phyloP scores from a whole-genome alignment of 1,140 invertebrate genomes.

The Gonioctena quinquepunctata region DNA sequence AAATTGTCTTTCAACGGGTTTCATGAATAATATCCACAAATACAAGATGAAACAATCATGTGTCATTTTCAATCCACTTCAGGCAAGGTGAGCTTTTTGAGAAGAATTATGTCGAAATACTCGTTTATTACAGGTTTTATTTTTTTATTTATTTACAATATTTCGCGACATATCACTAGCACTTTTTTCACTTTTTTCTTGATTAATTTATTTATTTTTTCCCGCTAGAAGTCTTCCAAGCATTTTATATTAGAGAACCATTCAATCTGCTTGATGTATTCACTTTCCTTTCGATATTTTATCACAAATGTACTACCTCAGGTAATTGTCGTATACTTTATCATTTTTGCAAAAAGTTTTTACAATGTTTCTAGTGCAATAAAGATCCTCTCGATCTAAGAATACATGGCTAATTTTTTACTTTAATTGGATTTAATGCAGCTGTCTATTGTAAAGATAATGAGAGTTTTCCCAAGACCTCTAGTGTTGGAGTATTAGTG shows the following conservation, averaged over 20 bases:
- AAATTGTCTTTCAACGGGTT: no score
- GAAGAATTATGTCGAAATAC: slow-evolving; percentile 13
- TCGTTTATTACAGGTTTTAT: slow-evolving; percentile 14
- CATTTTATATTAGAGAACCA: slow-evolving; percentile 31
- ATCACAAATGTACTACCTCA: slow-evolving; percentile 36
- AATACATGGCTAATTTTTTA: slow-evolving; percentile 5
- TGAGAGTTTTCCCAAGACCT: no score
- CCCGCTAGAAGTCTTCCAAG: slow-evolving; percentile 39
- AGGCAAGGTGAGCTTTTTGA: slow-evolving; percentile 2
- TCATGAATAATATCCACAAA: no score
- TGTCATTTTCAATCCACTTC: background rate
- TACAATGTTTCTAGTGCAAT: slow-evolving; percentile 37
- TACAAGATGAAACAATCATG: no score
- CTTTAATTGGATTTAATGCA: background rate
- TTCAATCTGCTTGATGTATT: slow-evolving; percentile 23
- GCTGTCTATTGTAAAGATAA: no score
- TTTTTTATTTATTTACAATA: slow-evolving; percentile 18
- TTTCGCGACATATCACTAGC: slow-evolving; percentile 21
- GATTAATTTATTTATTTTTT: slow-evolving; percentile 17
- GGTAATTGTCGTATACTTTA: slow-evolving; percentile 37
- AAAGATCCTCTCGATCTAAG: slow-evolving; percentile 12
- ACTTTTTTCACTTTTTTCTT: slow-evolving; percentile 10
- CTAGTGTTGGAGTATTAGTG: no score
- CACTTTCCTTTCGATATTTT: slow-evolving; percentile 15
- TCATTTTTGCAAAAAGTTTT: slow-evolving; percentile 33